These are phyloP conservation scores for Allolobophora icterica DNA, from an alignment of 2,888 invertebrate species.

Conservation along the genomic window DNA sequence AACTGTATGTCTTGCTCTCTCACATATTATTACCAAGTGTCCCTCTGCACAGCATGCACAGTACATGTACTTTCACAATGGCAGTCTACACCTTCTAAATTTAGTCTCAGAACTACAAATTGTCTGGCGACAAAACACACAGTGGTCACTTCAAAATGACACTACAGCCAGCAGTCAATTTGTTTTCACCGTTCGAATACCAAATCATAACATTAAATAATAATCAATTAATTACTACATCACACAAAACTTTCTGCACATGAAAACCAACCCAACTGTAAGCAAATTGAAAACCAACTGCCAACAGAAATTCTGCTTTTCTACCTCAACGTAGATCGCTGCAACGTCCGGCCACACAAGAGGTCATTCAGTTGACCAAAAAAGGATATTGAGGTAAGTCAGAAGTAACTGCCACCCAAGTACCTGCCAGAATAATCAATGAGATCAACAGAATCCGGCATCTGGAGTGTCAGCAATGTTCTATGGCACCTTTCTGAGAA, in stretches of 20 bases:
- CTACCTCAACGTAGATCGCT: neutral
- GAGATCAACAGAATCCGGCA: neutral
- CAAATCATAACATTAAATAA: neutral
- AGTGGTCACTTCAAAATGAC: neutral
- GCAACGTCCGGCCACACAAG: neutral
- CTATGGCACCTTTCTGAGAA: neutral
- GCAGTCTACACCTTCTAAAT: neutral
- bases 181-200: neutral
- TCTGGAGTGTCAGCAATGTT: neutral
- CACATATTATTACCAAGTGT: no score
- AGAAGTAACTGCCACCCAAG: neutral
- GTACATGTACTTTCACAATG: neutral
- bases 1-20: no score
- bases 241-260: neutral
- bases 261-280: neutral
- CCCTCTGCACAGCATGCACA: neutral
- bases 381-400: neutral
- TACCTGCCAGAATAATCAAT: neutral
- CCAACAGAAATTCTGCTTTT: neutral
- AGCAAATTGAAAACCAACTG: neutral
- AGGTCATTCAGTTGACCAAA: neutral
- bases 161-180: neutral
- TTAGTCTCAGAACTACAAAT: neutral
- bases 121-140: neutral
- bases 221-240: neutral